Evolutionary conservation across 1,140 invertebrate genomes (phyloP).

Genomic region (Drosophila nasuta): DNA sequence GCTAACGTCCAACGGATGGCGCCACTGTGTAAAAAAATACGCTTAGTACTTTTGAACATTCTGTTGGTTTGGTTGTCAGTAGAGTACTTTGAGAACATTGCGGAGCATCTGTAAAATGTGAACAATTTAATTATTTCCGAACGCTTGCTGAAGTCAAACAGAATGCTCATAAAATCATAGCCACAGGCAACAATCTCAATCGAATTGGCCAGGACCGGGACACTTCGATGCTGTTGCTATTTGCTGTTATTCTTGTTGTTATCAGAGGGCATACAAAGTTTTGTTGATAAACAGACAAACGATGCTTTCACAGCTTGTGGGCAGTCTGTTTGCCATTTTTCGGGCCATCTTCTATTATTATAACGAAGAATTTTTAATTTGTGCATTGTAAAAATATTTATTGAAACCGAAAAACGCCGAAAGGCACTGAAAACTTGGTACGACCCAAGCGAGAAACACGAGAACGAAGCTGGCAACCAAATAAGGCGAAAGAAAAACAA

Average conservation of each 20-base stretch:
- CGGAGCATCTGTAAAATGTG: slow-evolving; percentile 58
- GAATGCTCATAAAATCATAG: slow-evolving; percentile 72
- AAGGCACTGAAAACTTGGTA: slow-evolving; percentile 43
- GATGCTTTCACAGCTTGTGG: slow-evolving; percentile 43
- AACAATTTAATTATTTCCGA: slow-evolving; percentile 77
- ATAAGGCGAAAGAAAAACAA: slow-evolving; percentile 43
- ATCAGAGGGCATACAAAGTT: slow-evolving; percentile 67
- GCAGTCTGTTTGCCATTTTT: slow-evolving; percentile 22
- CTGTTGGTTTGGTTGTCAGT: slow-evolving; percentile 47
- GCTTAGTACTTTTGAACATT: slow-evolving; percentile 18
- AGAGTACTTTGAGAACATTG: slow-evolving; percentile 46
- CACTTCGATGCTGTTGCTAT: slow-evolving; percentile 35
- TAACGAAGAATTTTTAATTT: slow-evolving; percentile 80
- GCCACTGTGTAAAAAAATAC: slow-evolving; percentile 7
- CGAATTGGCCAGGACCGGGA: slow-evolving; percentile 56
- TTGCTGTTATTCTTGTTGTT: slow-evolving; percentile 48
- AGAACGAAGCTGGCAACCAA: slow-evolving; percentile 17
- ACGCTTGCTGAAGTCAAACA: slow-evolving; percentile 60
- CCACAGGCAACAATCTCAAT: slow-evolving; percentile 78
- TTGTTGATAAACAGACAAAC: slow-evolving; percentile 66
- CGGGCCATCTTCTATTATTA: slow-evolving; percentile 61
- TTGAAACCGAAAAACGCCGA: slow-evolving; percentile 76
- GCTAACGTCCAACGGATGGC: slow-evolving; percentile 37
- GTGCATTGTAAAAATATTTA: slow-evolving; percentile 81
- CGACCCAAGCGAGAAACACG: not conserved